These are phyloP conservation scores for Helostoma temminkii DNA, from an alignment of 2,797 vertebrate species.

Conservation along the genomic window DNA sequence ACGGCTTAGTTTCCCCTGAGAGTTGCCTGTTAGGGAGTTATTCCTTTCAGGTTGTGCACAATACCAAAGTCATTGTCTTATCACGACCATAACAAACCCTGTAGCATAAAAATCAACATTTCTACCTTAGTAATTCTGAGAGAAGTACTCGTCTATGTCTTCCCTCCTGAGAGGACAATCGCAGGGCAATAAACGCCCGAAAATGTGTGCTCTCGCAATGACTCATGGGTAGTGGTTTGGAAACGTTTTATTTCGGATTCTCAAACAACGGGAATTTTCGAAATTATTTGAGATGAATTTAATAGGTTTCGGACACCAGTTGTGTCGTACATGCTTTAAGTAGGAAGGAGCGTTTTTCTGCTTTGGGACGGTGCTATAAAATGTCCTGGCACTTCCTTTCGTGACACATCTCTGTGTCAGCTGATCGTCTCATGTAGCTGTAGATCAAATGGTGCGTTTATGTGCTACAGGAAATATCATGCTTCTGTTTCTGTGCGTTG, in stretches of 20 bases:
- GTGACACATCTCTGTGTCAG: slow-evolving; percentile 23
- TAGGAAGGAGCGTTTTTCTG: neutral
- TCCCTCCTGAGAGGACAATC: neutral
- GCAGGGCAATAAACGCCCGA: neutral
- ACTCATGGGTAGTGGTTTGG: slow-evolving; percentile 38
- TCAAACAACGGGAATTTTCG: neutral
- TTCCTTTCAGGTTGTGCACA: fast-evolving
- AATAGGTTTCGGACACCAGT: neutral
- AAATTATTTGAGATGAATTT: fast-evolving
- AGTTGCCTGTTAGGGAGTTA: neutral
- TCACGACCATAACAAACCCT: too few species aligned
- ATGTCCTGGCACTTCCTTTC: neutral
- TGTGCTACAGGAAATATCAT: neutral
- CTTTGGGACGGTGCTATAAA: neutral
- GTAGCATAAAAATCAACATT: neutral
- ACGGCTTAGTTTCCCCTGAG: neutral
- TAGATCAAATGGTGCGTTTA: slow-evolving; percentile 24
- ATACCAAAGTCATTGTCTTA: too few species aligned
- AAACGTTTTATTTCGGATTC: neutral
- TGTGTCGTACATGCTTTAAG: fast-evolving
- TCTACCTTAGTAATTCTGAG: neutral
- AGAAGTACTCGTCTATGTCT: neutral
- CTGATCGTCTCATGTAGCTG: slow-evolving; percentile 45
- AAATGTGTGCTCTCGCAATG: slow-evolving; percentile 20
- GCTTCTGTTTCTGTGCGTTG: too few species aligned